These are phyloP conservation scores for Conus betulinus DNA, from an alignment of 1,140 invertebrate species.

Conservation along the genomic window DNA sequence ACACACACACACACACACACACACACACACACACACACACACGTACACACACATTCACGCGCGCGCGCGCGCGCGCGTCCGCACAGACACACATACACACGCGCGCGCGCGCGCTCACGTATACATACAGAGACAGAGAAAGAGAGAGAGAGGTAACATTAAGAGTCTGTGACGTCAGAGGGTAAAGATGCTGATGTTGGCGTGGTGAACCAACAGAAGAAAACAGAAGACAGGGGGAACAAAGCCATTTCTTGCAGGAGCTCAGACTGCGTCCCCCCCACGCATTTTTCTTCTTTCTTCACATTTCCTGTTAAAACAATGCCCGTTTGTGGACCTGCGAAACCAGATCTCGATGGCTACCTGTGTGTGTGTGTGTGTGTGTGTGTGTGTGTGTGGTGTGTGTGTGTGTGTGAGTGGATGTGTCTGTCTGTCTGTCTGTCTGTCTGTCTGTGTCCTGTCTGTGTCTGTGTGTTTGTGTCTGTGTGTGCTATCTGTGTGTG, in stretches of 20 bases:
- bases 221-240: too few species aligned
- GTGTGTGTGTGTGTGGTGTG: conserved; percentile 3
- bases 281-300: too few species aligned
- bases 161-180: neutral
- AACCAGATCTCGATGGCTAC: too few species aligned
- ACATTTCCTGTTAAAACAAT: too few species aligned
- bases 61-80: too few species aligned
- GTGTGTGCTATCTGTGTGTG: neutral
- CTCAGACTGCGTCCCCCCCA: too few species aligned
- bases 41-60: neutral
- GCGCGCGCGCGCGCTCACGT: too few species aligned
- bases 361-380: conserved; percentile 2
- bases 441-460: neutral
- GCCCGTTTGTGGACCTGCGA: too few species aligned
- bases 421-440: neutral
- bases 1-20: neutral
- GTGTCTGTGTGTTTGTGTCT: neutral
- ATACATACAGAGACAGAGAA: neutral
- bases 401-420: neutral
- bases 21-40: neutral
- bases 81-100: too few species aligned
- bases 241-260: too few species aligned
- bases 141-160: neutral
- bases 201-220: neutral
- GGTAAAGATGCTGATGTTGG: neutral